A percentile compares a stretch with the other conserved stretches of the same genome.
These are phyloP conservation scores for Anabacerthia variegaticeps DNA, from an alignment of 2,797 vertebrate genomes.

Conservation along the genomic window DNA sequence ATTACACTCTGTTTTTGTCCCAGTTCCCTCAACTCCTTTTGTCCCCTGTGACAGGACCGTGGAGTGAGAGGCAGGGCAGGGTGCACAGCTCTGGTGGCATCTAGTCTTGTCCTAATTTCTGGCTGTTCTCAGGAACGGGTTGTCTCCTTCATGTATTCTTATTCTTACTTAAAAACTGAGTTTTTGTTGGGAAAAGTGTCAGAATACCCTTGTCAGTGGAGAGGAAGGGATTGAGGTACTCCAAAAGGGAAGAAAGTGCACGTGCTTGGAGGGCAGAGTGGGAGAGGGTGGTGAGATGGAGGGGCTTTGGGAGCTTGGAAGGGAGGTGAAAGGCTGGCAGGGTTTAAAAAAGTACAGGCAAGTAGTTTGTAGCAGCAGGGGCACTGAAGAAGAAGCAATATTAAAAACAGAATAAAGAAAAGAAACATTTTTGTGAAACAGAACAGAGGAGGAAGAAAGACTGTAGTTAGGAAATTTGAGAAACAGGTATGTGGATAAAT, in stretches of 20 bases:
- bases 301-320: background rate
- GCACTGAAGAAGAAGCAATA: background rate
- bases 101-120: background rate
- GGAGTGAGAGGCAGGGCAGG: background rate
- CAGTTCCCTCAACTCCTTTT: background rate
- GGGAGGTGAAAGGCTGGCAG: background rate
- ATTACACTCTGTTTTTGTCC: background rate
- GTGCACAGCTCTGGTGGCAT: background rate
- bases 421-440: background rate
- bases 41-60: accelerated
- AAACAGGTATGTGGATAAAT: background rate
- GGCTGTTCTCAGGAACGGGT: background rate
- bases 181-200: background rate
- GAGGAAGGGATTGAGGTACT: background rate
- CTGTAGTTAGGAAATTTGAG: background rate
- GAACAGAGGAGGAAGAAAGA: background rate
- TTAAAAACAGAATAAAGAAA: background rate
- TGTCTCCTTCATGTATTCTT: background rate
- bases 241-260: background rate
- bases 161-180: background rate
- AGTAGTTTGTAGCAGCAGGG: background rate
- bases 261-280: background rate
- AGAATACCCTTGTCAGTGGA: accelerated
- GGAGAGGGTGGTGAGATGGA: background rate
- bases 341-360: background rate